phyloP scores from a whole-genome alignment of 1,140 invertebrate genomes.

The Bombus sibiricus region DNA sequence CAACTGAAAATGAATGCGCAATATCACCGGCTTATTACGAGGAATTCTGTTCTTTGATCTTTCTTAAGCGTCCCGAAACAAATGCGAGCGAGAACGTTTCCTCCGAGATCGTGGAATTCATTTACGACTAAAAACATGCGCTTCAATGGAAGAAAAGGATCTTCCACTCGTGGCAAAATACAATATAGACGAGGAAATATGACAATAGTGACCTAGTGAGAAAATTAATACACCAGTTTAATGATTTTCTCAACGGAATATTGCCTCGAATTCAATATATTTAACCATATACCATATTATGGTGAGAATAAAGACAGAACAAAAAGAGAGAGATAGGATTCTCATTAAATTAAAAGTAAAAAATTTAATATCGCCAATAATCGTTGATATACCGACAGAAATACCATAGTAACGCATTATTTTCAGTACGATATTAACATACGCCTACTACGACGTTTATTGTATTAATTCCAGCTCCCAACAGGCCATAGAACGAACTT shows the following conservation, averaged over 20 bases:
- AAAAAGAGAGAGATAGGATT: neutral
- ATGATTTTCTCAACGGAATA: neutral
- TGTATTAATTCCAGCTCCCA: too few species aligned
- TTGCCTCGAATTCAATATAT: neutral
- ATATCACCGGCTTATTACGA: neutral
- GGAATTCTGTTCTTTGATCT: conserved; percentile 21
- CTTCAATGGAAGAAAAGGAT: neutral
- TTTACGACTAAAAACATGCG: conserved; percentile 1
- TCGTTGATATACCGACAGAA: too few species aligned
- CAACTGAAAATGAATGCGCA: neutral
- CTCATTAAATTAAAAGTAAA: too few species aligned
- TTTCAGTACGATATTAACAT: neutral
- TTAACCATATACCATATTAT: too few species aligned
- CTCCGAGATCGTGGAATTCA: conserved; percentile 3
- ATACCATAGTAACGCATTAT: neutral
- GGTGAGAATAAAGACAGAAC: neutral
- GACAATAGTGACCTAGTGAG: too few species aligned
- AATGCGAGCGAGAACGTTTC: neutral
- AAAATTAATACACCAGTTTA: conserved; percentile 3
- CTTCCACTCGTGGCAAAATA: too few species aligned
- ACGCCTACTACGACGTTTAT: too few species aligned
- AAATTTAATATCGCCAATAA: too few species aligned
- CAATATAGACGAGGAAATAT: neutral
- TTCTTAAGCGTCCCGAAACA: neutral
- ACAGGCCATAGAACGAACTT: too few species aligned